phyloP scores from a whole-genome alignment of 2,113 vertebrate species.

The Xerus inauris region DNA sequence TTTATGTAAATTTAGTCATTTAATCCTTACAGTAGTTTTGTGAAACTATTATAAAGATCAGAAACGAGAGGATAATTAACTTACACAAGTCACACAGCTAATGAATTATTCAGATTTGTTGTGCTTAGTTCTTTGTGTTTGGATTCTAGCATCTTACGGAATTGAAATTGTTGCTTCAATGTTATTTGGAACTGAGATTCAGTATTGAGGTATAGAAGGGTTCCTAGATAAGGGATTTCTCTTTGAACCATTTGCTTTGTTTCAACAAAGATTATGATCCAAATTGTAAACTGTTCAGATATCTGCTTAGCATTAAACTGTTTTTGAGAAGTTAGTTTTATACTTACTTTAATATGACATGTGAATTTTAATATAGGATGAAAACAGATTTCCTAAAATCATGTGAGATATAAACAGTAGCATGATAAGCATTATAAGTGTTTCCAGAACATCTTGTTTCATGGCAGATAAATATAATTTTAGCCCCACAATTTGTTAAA shows the following conservation, averaged over 20 bases:
- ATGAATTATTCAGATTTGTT: background rate
- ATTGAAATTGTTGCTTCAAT: conserved; percentile 11
- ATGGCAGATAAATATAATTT: background rate
- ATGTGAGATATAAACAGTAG: background rate
- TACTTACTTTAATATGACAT: background rate
- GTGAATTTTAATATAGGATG: background rate
- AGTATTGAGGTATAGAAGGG: background rate
- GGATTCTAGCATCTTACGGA: conserved; percentile 15
- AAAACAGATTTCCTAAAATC: conserved; percentile 5
- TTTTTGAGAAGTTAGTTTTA: conserved; percentile 44
- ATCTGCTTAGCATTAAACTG: background rate
- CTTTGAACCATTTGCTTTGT: conserved; percentile 7
- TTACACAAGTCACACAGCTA: background rate
- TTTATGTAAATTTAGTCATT: conserved; percentile 14
- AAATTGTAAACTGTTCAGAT: conserved; percentile 3
- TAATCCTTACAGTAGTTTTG: background rate
- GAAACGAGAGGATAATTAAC: conserved; percentile 2
- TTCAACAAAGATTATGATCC: conserved; percentile 30
- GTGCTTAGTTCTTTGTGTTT: conserved; percentile 40
- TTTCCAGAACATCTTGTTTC: background rate
- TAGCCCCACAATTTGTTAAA: background rate
- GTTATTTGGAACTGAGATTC: background rate
- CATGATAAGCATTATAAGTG: background rate
- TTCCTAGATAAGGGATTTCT: conserved; percentile 1
- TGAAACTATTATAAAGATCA: conserved; percentile 11